These are phyloP conservation scores for Diabrotica balteata DNA, from an alignment of 2,888 invertebrate species.

Conservation along the genomic window DNA sequence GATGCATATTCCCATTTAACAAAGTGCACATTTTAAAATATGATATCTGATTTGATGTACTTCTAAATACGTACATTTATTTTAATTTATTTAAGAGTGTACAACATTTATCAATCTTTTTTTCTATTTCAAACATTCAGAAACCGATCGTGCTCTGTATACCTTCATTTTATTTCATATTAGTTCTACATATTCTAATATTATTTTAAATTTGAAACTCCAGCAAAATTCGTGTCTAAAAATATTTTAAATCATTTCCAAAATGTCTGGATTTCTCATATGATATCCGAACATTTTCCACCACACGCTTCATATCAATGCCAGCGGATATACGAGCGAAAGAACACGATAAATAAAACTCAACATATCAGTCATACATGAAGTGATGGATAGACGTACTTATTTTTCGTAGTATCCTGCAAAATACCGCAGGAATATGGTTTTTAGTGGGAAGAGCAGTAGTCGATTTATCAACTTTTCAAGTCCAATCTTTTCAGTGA, in stretches of 20 bases:
- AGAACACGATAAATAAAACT: constrained; percentile 27
- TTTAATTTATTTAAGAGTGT: no score
- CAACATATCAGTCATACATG: constrained; percentile 23
- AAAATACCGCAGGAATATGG: constrained; percentile 26
- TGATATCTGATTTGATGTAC: no score
- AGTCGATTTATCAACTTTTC: constrained; percentile 28
- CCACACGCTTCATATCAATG: constrained; percentile 19
- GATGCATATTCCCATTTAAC: no score
- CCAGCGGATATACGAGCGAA: constrained; percentile 15
- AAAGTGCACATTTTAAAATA: no score
- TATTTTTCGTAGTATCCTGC: constrained; percentile 21
- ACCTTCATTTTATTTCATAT: no score
- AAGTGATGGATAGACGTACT: constrained; percentile 28
- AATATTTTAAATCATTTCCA: background rate
- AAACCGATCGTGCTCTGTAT: no score
- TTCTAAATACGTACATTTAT: no score
- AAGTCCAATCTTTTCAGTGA: constrained; percentile 1
- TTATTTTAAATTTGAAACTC: no score
- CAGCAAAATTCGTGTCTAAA: no score
- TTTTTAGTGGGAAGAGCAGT: constrained; percentile 14
- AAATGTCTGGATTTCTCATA: background rate
- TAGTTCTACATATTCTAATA: no score
- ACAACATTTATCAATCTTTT: no score
- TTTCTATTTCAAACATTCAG: no score
- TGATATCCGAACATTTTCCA: background rate